Evolutionary conservation across 2,888 invertebrate genomes (phyloP).

Genomic region (Anticlea derivata): DNA sequence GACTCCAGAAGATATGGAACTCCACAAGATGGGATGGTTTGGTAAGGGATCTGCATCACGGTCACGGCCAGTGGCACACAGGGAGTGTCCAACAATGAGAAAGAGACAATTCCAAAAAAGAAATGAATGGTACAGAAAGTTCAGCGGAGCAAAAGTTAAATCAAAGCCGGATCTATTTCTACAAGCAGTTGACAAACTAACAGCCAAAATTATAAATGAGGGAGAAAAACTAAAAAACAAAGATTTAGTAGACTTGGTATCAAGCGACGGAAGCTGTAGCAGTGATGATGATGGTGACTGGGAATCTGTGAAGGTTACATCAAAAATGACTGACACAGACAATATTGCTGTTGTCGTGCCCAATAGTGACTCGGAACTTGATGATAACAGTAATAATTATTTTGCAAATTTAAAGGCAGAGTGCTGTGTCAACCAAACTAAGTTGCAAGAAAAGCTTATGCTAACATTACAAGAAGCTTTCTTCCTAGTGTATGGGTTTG

Average conservation of each 20-base stretch:
- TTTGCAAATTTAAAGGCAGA: conserved; percentile 84
- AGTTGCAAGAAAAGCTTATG: conserved; percentile 85
- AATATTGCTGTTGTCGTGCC: conserved; percentile 85
- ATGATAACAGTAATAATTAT: conserved; percentile 75
- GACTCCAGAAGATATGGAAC: conserved; percentile 83
- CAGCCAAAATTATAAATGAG: conserved; percentile 57
- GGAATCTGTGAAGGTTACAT: conserved; percentile 13
- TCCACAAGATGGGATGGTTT: conserved; percentile 89
- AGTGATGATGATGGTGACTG: conserved; percentile 41
- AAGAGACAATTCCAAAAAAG: conserved; percentile 85
- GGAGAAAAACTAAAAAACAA: conserved; percentile 48
- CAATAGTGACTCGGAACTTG: conserved; percentile 85
- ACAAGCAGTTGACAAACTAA: conserved; percentile 59
- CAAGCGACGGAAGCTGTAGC: conserved; percentile 65
- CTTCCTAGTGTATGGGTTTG: conserved; percentile 87
- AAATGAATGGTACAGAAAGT: conserved; percentile 80
- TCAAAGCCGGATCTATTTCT: conserved; percentile 54
- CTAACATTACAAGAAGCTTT: conserved; percentile 91
- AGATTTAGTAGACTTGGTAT: conserved; percentile 75
- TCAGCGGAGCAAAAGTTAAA: conserved; percentile 46
- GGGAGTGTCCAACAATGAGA: conserved; percentile 71
- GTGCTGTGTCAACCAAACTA: conserved; percentile 84
- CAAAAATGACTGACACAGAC: conserved; percentile 49
- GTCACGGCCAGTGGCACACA: conserved; percentile 74
- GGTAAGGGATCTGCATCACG: conserved; percentile 89